Percentiles rank a stretch among this genome's conserved stretches.
Evolutionary conservation across 2,888 invertebrate species (phyloP).

Genomic region (Drosophila emarginata): DNA sequence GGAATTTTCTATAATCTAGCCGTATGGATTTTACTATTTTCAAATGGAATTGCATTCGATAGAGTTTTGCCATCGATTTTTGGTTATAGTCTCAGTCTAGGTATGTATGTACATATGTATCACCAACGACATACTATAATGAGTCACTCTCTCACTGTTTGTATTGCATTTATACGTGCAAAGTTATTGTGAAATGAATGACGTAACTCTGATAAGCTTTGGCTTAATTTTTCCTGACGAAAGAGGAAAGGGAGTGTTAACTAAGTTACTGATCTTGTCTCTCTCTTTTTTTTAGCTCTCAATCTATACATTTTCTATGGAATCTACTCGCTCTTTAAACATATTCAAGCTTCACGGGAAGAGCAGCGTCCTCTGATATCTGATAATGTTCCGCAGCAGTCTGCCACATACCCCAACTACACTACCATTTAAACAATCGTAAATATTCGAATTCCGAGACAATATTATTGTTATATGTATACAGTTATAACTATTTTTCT

Average conservation of each 20-base stretch:
- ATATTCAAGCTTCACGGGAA: neutral
- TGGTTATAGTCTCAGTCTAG: neutral
- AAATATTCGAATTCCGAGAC: neutral
- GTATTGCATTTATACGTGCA: neutral
- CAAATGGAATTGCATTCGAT: neutral
- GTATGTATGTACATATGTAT: neutral
- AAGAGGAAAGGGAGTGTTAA: neutral
- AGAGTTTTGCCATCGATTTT: neutral
- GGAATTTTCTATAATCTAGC: neutral
- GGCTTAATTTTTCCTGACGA: neutral
- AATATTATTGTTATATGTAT: neutral
- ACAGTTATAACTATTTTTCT: neutral
- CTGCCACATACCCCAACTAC: neutral
- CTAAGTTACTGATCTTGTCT: neutral
- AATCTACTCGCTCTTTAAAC: slow-evolving; percentile 1
- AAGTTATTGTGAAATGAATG: neutral
- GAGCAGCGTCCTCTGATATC: neutral
- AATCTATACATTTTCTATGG: neutral
- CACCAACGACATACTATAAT: too few species aligned
- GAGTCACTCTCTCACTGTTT: neutral
- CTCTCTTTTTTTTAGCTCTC: neutral
- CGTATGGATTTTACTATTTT: neutral
- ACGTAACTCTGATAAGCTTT: neutral
- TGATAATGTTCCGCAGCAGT: neutral
- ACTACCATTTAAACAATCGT: neutral